Conservation (phyloP, 2,888 invertebrate species). For the Melolontha melolontha region DNA sequence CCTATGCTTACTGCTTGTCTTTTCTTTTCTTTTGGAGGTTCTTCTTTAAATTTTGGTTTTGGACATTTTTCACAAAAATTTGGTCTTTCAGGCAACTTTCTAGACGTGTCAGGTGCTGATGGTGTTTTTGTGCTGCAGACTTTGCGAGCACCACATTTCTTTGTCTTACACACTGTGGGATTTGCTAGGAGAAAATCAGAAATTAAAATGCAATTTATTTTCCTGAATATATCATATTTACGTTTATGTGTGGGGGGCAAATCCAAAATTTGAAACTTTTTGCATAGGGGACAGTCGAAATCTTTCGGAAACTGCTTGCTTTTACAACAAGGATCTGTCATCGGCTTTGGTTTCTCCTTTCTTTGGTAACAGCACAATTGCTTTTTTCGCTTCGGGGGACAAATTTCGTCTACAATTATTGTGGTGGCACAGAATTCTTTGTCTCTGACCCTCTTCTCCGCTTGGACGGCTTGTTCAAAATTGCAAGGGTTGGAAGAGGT, state of each 20-base stretch:
- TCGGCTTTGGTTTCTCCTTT: background rate
- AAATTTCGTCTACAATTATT: background rate
- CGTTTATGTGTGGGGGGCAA: slow-evolving; percentile 32
- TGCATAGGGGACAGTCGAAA: slow-evolving; percentile 33
- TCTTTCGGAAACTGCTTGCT: background rate
- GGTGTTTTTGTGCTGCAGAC: background rate
- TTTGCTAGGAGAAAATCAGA: slow-evolving; percentile 8
- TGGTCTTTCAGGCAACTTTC: background rate
- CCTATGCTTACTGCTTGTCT: background rate
- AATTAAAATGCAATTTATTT: background rate
- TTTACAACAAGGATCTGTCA: slow-evolving; percentile 3
- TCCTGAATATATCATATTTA: slow-evolving; percentile 2
- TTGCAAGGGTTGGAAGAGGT: background rate
- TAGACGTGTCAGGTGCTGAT: background rate
- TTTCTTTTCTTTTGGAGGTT: background rate
- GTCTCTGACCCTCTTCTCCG: slow-evolving; percentile 5
- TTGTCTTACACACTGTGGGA: slow-evolving; percentile 4
- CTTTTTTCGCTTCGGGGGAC: slow-evolving; percentile 9
- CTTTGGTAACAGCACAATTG: slow-evolving; percentile 24
- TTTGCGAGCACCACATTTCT: background rate
- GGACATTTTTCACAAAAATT: slow-evolving; percentile 1
- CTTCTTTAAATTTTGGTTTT: slow-evolving; percentile 6
- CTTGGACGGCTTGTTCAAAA: slow-evolving; percentile 12
- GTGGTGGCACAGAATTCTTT: background rate
- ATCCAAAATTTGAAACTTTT: slow-evolving; percentile 35